Base-by-base conservation (phyloP, 1,140 invertebrate species). In the Heliconius hermathena region DNA sequence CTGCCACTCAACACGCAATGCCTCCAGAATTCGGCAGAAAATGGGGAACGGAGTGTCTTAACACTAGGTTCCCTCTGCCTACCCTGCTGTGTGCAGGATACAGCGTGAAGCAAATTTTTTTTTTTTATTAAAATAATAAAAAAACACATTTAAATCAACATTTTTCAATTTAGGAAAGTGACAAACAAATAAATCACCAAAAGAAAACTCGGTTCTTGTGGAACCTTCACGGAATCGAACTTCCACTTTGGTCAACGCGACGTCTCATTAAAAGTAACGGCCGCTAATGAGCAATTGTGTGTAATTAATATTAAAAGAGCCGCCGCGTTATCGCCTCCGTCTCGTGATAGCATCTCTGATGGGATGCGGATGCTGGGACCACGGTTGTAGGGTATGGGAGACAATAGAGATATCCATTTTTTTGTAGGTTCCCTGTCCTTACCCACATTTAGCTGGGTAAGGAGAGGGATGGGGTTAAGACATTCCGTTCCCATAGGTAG, bases 301-400 rank as follows among this genome's bases (percentile, higher is more conserved):
- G 76, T 72, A 77, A 77, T 77, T 77, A 77, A 77, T 77, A 46
- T 77, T 71, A 71, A 77, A 77, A 77, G 46, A 77, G 76, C 76
- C 76, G 76, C 76, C 76, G 26, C 76, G 26, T 77, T 77, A 77
- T 77, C 76, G 76, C 70, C 76, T 46, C 11, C 75, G 71, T 72
- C 76, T 72, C 26, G 66, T 18, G 76, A 77, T 77, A n/a, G 36
- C 29, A 77, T 77, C 70, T 77, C 8, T 49, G 41, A 26, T 77
- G n/a, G 52, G 18, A 41, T 77, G 57, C 9, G n/a, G 20, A 60
- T 60, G n/a, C 22, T 60, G 57, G 8, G 26, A 4, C 60, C 60
- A 66, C 26, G 26, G n/a, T 66, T 26, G 3, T 22, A 66, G 60
- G 22, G 0, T 29, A 13, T 66, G n/a, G n/a, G 26, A 13, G 26